Conservation (phyloP, 2,797 vertebrate genomes). For the Falco concolor region DNA sequence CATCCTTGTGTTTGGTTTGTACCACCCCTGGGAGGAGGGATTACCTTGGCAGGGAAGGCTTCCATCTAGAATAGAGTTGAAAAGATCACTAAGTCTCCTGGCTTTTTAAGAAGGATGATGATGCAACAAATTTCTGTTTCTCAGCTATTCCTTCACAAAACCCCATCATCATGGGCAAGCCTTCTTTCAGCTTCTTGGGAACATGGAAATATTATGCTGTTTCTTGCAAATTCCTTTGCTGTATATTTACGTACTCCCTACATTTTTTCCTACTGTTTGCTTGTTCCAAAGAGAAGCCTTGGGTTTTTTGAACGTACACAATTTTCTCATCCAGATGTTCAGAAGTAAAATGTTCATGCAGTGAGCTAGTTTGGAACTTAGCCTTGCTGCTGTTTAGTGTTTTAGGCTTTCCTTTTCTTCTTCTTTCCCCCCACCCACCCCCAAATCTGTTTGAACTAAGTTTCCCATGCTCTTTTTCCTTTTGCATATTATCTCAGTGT, state of each 20-base stretch:
- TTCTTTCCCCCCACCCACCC: not conserved
- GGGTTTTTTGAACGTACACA: not conserved
- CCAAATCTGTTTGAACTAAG: not conserved
- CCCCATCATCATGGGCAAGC: not conserved
- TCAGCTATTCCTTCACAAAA: not conserved
- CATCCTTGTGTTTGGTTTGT: not conserved
- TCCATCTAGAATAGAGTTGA: not conserved
- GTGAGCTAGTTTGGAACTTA: not conserved
- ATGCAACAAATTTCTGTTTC: not conserved
- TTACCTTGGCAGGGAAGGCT: constrained; percentile 13
- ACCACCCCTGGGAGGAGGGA: not conserved
- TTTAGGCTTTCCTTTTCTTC: not conserved
- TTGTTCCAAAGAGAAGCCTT: not conserved
- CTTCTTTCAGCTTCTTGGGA: not conserved
- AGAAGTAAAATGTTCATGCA: not conserved
- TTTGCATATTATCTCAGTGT: not conserved
- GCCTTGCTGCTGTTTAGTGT: not conserved
- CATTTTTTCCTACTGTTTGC: not conserved
- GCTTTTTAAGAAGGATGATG: not conserved
- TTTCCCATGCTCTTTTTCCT: constrained; percentile 41
- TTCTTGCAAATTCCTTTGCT: constrained; percentile 2
- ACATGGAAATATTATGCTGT: not conserved
- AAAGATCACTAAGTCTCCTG: not conserved
- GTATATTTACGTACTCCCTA: not conserved
- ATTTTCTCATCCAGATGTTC: constrained; percentile 26